phyloP scores from a whole-genome alignment of 2,888 invertebrate genomes.

The Cheilosia pagana region DNA sequence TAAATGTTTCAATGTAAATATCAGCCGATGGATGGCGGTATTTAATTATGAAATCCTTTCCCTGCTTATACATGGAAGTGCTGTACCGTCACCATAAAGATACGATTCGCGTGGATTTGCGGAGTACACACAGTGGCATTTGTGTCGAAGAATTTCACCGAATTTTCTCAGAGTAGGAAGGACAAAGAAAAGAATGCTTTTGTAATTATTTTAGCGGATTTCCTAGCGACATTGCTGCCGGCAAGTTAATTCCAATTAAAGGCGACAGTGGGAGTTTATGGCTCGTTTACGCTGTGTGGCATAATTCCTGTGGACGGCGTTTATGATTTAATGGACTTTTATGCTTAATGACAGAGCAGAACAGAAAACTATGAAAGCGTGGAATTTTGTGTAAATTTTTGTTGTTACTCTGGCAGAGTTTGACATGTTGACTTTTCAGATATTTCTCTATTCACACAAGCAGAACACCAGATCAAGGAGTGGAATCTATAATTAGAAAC shows the following conservation, averaged over 20 bases:
- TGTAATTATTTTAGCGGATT: neutral
- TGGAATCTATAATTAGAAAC: neutral
- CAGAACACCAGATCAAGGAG: neutral
- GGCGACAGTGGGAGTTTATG: neutral
- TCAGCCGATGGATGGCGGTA: too few relatives aligned
- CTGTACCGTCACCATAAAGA: neutral
- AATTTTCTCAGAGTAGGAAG: neutral
- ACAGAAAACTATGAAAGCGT: neutral
- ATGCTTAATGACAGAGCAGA: neutral
- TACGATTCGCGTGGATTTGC: neutral
- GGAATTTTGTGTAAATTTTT: neutral
- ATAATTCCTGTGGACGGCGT: neutral
- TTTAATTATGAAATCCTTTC: too few relatives aligned
- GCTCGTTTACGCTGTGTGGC: neutral
- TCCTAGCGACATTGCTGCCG: neutral
- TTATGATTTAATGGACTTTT: neutral
- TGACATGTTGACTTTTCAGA: neutral
- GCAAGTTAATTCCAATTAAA: slow-evolving; percentile 1
- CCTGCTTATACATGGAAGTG: too few relatives aligned
- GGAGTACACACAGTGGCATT: neutral
- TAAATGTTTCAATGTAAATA: too few relatives aligned
- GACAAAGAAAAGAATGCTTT: neutral
- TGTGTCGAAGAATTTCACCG: neutral
- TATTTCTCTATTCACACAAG: neutral
- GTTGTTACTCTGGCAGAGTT: neutral